Conservation (phyloP, 2,797 vertebrate genomes). For the Cuculus canorus region DNA sequence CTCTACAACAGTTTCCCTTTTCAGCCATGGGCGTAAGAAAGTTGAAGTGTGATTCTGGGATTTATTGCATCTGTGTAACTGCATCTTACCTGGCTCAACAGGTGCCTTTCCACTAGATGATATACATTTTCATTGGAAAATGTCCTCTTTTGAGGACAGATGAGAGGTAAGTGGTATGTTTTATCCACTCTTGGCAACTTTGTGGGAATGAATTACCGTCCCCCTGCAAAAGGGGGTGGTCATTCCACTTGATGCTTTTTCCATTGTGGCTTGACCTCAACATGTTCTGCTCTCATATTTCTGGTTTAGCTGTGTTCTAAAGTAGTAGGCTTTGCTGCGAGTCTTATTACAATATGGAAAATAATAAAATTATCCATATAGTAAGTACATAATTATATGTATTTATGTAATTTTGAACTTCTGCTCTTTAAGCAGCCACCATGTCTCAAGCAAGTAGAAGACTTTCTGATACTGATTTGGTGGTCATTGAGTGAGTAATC, state of each 20-base stretch:
- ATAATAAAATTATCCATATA: background rate
- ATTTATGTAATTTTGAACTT: background rate
- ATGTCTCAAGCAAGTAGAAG: background rate
- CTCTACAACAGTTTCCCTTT: background rate
- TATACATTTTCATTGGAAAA: background rate
- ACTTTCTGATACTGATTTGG: background rate
- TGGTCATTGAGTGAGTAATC: background rate
- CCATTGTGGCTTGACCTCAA: background rate
- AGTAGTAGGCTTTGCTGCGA: background rate
- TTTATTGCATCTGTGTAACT: background rate
- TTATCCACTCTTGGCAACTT: background rate
- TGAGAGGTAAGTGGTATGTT: background rate
- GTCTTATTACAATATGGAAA: background rate
- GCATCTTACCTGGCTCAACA: background rate
- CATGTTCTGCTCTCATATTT: accelerated
- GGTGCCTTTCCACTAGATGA: background rate
- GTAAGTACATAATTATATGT: background rate
- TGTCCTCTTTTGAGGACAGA: background rate
- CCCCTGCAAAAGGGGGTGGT: background rate
- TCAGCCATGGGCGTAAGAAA: accelerated
- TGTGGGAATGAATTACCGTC: background rate
- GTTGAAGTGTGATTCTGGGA: background rate
- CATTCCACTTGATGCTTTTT: background rate
- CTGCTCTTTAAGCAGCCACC: background rate
- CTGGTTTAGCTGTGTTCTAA: background rate